These are phyloP conservation scores for Phalacrocorax aristotelis DNA, from an alignment of 2,113 vertebrate species.

Conservation along the genomic window DNA sequence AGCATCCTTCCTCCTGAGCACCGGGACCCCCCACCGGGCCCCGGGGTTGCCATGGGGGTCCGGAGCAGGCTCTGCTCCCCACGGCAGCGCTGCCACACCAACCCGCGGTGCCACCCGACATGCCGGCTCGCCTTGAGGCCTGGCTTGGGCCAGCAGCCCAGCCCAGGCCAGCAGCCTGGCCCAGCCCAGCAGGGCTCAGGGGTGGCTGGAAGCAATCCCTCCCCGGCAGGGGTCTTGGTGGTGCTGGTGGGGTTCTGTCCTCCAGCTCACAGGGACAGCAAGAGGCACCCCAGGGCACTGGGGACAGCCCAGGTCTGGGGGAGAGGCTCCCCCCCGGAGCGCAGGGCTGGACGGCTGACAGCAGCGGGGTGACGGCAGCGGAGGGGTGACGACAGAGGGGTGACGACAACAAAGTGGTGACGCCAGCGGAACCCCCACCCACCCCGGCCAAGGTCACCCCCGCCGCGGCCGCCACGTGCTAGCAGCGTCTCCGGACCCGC, in stretches of 20 bases:
- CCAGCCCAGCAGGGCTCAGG: too few species aligned
- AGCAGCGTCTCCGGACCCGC: too few species aligned
- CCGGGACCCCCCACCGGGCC: fast-evolving
- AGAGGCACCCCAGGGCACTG: background rate
- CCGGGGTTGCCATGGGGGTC: fast-evolving
- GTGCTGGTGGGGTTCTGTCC: background rate
- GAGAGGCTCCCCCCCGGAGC: background rate
- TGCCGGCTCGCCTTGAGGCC: fast-evolving
- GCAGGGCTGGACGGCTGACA: too few species aligned
- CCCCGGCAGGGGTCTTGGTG: too few species aligned
- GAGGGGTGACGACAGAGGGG: background rate
- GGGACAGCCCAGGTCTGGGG: background rate
- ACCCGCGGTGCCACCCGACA: background rate
- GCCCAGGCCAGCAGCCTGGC: too few species aligned
- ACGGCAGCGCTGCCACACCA: fast-evolving
- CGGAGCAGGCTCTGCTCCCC: background rate
- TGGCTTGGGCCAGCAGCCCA: fast-evolving
- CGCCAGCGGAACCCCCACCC: too few species aligned
- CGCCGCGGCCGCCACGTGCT: too few species aligned
- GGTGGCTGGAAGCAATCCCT: background rate
- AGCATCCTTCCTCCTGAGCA: background rate
- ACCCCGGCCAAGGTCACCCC: too few species aligned
- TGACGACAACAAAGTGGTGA: too few species aligned
- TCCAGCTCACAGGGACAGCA: too few species aligned
- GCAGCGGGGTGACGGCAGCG: background rate